These are phyloP conservation scores for Eurosta solidaginis DNA, from an alignment of 1,140 invertebrate genomes.

Conservation along the genomic window DNA sequence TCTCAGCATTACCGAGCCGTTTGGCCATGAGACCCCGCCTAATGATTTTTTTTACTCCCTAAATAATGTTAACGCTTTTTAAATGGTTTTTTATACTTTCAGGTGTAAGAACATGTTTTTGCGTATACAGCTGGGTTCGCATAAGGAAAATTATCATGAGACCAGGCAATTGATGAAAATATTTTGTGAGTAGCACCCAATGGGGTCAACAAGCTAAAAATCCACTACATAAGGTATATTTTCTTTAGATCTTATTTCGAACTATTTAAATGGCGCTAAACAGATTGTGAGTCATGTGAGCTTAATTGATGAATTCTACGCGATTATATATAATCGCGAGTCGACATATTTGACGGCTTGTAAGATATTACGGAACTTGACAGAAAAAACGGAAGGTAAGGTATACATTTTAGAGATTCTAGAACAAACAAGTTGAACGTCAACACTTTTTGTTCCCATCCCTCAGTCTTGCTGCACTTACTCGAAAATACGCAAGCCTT, in stretches of 20 bases:
- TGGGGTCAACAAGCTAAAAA: background rate
- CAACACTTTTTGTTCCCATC: background rate
- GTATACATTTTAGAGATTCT: background rate
- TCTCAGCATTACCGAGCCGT: too few species aligned
- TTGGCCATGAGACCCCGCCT: too few species aligned
- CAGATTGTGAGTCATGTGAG: slow-evolving; percentile 41
- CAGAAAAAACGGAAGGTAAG: slow-evolving; percentile 46
- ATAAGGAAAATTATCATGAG: slow-evolving; percentile 38
- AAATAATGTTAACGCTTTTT: background rate
- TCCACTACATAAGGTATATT: background rate
- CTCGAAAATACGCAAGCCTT: slow-evolving; percentile 40
- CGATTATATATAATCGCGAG: slow-evolving; percentile 39
- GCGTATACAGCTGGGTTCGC: slow-evolving; percentile 39
- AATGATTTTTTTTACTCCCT: too few species aligned
- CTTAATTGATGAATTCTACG: slow-evolving; percentile 45
- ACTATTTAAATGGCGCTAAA: slow-evolving; percentile 44
- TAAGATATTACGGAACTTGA: slow-evolving; percentile 44
- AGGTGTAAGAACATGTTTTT: slow-evolving; percentile 39
- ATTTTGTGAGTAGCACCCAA: slow-evolving; percentile 26
- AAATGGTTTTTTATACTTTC: background rate
- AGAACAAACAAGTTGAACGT: background rate
- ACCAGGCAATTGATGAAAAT: slow-evolving; percentile 5
- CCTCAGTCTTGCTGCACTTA: slow-evolving; percentile 40
- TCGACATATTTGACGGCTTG: slow-evolving; percentile 11
- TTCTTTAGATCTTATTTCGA: slow-evolving; percentile 44